These are phyloP conservation scores for Dorcus hopei DNA, from an alignment of 2,888 invertebrate species.

Conservation along the genomic window DNA sequence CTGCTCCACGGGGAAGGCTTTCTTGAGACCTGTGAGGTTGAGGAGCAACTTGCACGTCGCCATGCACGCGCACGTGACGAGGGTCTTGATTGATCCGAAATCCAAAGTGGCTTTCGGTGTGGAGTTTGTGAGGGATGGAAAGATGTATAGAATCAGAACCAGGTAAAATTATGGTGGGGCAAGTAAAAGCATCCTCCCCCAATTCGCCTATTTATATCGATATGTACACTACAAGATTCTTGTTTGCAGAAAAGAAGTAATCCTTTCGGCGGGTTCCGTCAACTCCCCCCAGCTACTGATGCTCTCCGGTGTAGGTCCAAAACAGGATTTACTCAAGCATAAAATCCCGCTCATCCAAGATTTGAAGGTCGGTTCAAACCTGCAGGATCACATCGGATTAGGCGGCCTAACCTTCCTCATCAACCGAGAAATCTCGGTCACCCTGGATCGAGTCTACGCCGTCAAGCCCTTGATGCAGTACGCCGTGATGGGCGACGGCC, in stretches of 20 bases:
- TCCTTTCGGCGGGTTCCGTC: slow-evolving; percentile 86
- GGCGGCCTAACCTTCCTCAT: slow-evolving; percentile 83
- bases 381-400: slow-evolving; percentile 86
- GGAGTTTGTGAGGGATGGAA: slow-evolving; percentile 72
- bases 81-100: slow-evolving; percentile 68
- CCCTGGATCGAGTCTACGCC: slow-evolving; percentile 74
- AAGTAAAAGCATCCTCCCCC: too few relatives aligned
- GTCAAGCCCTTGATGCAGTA: slow-evolving; percentile 79
- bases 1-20: slow-evolving; percentile 87
- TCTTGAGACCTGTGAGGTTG: slow-evolving; percentile 74
- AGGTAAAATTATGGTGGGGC: slow-evolving; percentile 29
- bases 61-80: slow-evolving; percentile 76
- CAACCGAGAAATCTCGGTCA: slow-evolving; percentile 74
- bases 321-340: slow-evolving; percentile 66
- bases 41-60: slow-evolving; percentile 82
- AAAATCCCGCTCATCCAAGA: slow-evolving; percentile 79
- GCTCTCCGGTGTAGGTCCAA: slow-evolving; percentile 86
- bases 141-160: slow-evolving; percentile 70
- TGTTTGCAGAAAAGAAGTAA: slow-evolving; percentile 66
- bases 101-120: slow-evolving; percentile 79
- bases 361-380: slow-evolving; percentile 77
- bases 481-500: slow-evolving; percentile 79
- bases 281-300: slow-evolving; percentile 92
- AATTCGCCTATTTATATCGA: background rate
- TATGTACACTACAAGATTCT: too few relatives aligned